Evolutionary conservation across 2,113 vertebrate genomes (phyloP).

Genomic region (Haemorhous mexicanus): DNA sequence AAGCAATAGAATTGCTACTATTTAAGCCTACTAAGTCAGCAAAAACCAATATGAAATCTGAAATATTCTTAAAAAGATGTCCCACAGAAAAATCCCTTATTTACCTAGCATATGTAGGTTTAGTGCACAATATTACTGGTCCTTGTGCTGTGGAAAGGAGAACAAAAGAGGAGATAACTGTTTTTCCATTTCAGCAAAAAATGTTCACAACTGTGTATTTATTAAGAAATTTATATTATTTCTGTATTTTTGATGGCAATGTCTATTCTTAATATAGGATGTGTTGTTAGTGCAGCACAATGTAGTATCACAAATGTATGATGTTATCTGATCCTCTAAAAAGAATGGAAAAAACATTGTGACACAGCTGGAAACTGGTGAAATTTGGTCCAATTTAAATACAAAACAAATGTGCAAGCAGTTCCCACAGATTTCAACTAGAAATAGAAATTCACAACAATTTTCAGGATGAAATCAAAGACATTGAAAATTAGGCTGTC

Average conservation of each 20-base stretch:
- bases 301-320: neutral
- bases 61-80: neutral
- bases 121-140: neutral
- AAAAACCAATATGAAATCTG: neutral
- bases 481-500: neutral
- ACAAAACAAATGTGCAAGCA: neutral
- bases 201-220: neutral
- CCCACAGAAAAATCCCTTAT: neutral
- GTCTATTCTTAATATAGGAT: neutral
- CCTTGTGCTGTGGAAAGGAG: neutral
- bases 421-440: neutral
- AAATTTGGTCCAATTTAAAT: neutral
- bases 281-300: neutral
- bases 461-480: conserved; percentile 17
- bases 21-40: neutral
- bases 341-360: neutral
- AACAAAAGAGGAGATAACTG: neutral
- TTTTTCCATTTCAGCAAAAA: neutral
- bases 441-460: neutral
- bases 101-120: neutral
- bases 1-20: neutral
- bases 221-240: neutral
- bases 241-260: neutral
- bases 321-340: neutral
- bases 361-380: neutral